phyloP scores from a whole-genome alignment of 2,113 vertebrate species.

The Geococcyx californianus region DNA sequence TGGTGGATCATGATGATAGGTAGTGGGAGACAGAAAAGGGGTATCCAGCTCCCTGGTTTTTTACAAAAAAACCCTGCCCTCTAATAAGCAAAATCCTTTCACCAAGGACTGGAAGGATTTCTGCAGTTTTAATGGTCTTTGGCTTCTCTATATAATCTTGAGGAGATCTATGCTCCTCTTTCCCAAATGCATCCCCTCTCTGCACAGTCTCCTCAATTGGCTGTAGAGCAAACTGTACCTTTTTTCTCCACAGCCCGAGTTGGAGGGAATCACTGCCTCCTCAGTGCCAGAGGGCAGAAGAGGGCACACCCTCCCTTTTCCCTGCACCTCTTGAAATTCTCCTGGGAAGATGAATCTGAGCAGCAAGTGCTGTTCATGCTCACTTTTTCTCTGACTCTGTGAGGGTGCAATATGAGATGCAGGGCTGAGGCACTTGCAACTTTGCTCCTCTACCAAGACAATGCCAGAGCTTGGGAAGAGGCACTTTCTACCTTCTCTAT shows the following conservation, averaged over 20 bases:
- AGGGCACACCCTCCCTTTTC: not conserved
- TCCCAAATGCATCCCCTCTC: not conserved
- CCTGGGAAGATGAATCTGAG: not conserved
- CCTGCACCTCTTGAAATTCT: not conserved
- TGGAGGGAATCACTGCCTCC: not conserved
- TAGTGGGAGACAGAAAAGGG: not conserved
- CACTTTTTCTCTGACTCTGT: not conserved
- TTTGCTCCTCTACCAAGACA: not conserved
- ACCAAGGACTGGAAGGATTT: not conserved
- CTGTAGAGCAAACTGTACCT: not conserved
- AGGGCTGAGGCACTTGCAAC: not conserved
- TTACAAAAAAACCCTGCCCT: rapidly evolving
- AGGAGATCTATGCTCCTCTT: not conserved
- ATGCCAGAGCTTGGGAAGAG: not conserved
- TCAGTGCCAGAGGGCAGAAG: rapidly evolving
- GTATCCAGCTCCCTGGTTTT: not conserved
- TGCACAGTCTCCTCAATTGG: not conserved
- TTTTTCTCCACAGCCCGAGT: not conserved
- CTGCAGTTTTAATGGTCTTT: not conserved
- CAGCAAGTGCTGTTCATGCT: not conserved
- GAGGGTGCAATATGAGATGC: rapidly evolving
- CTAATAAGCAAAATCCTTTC: not conserved
- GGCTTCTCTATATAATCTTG: not conserved
- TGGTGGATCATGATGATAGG: rapidly evolving
- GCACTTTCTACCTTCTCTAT: not conserved